Evolutionary conservation across 2,888 invertebrate genomes (phyloP).

Genomic region (Pyrrhia umbra): DNA sequence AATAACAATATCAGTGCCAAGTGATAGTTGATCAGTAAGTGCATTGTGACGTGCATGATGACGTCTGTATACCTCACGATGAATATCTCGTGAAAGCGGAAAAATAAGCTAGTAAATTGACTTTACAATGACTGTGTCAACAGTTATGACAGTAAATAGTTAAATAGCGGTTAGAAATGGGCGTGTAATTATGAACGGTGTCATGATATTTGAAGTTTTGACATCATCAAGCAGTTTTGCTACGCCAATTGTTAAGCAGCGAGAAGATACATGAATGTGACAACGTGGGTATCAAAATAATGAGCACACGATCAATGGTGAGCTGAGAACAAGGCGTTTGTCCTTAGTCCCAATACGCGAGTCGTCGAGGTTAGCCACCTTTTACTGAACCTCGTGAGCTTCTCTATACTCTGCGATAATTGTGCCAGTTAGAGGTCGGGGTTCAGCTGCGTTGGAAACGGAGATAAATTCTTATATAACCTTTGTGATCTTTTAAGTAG

Average conservation of each 20-base stretch:
- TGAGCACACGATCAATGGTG: constrained; percentile 37
- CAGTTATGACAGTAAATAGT: not conserved
- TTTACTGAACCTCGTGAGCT: constrained; percentile 69
- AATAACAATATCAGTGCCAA: not conserved
- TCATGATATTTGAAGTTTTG: not conserved
- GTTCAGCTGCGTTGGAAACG: constrained; percentile 32
- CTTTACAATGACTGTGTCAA: not conserved
- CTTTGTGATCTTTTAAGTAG: not conserved
- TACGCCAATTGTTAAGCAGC: not conserved
- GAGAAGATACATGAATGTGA: constrained; percentile 35
- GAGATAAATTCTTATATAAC: constrained; percentile 13
- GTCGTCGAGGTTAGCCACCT: constrained; percentile 80
- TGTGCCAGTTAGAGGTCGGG: constrained; percentile 52
- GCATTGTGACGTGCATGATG: not conserved
- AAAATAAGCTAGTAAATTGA: not conserved
- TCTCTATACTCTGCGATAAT: constrained; percentile 38
- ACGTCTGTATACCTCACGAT: not conserved
- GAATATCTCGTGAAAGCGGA: not conserved
- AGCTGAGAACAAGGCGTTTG: constrained; percentile 56
- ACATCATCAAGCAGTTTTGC: not conserved
- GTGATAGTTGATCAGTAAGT: not conserved
- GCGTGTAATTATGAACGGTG: too few relatives aligned
- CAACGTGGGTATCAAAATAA: constrained; percentile 55
- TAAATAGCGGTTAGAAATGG: not conserved
- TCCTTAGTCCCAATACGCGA: constrained; percentile 80